Conservation (phyloP, 2,113 vertebrate genomes). For the Sinocyclocheilus grahami region DNA sequence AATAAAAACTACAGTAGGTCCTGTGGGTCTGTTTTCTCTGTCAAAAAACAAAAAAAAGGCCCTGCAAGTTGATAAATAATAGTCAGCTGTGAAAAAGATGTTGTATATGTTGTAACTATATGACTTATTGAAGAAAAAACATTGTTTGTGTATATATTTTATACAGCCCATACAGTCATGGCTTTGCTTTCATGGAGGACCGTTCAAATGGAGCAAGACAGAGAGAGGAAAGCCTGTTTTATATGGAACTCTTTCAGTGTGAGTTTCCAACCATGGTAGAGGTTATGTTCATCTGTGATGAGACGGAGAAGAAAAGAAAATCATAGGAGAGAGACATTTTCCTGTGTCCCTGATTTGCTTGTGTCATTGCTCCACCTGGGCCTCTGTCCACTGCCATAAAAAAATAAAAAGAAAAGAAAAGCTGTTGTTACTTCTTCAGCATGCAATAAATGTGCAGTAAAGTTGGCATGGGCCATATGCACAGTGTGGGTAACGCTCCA, state of each 20-base stretch:
- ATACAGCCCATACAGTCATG: not conserved
- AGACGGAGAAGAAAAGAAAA: not conserved
- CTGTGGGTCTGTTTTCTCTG: not conserved
- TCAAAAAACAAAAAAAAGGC: not conserved
- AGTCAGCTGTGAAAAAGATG: conserved; percentile 10
- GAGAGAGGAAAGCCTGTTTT: conserved; percentile 26
- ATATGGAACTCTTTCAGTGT: conserved; percentile 14
- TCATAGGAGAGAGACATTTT: not conserved
- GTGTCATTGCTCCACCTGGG: conserved; percentile 10
- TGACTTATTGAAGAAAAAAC: not conserved
- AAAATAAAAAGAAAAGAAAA: conserved; percentile 48
- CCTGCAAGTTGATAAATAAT: conserved; percentile 12
- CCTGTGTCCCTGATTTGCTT: not conserved
- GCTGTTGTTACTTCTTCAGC: conserved; percentile 68
- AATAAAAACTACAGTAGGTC: not conserved
- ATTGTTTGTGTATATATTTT: not conserved
- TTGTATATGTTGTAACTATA: not conserved
- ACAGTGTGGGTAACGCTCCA: conserved; percentile 73
- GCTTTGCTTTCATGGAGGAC: not conserved
- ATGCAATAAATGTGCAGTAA: conserved; percentile 73
- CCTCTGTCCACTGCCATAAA: not conserved
- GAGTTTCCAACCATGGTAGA: conserved; percentile 22
- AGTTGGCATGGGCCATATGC: conserved; percentile 67
- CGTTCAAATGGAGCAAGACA: conserved; percentile 26
- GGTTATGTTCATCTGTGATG: conserved; percentile 30